Conservation (phyloP, 2,888 invertebrate species). For the Lacanobia wlatinum region DNA sequence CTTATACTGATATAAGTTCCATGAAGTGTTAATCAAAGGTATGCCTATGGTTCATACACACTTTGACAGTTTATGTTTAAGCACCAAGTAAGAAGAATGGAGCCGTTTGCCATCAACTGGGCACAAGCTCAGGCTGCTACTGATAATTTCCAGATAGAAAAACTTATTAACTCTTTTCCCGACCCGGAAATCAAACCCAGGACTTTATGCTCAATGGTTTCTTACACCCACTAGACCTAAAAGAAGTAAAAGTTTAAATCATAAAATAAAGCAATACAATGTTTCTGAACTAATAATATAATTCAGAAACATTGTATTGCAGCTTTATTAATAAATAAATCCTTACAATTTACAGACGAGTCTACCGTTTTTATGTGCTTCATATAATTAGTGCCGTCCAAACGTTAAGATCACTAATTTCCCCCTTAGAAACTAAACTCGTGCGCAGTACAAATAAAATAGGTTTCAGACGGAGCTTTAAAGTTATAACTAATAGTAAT, state of each 20-base stretch:
- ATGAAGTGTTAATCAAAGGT: too few relatives aligned
- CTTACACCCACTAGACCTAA: background rate
- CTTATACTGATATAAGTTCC: too few relatives aligned
- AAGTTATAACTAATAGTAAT: conserved; percentile 21
- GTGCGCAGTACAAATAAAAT: conserved; percentile 33
- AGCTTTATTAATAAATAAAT: conserved; percentile 20
- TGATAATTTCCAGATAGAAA: background rate
- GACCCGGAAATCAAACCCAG: background rate
- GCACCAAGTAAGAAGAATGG: background rate
- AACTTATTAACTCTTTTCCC: background rate
- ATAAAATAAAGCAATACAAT: background rate
- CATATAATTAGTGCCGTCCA: conserved; percentile 40
- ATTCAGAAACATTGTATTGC: background rate
- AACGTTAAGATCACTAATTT: conserved; percentile 36
- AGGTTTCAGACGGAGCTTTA: conserved; percentile 14
- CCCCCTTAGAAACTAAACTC: conserved; percentile 36
- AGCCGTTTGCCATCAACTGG: background rate
- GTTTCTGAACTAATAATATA: background rate
- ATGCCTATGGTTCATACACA: too few relatives aligned
- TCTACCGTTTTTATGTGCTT: conserved; percentile 15
- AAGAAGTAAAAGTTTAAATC: background rate
- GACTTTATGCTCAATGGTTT: background rate
- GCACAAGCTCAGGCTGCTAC: background rate
- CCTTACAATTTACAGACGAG: conserved; percentile 23
- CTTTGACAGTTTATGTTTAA: background rate